Conservation (phyloP, 2,888 invertebrate genomes). For the Margaritifera margaritifera region DNA sequence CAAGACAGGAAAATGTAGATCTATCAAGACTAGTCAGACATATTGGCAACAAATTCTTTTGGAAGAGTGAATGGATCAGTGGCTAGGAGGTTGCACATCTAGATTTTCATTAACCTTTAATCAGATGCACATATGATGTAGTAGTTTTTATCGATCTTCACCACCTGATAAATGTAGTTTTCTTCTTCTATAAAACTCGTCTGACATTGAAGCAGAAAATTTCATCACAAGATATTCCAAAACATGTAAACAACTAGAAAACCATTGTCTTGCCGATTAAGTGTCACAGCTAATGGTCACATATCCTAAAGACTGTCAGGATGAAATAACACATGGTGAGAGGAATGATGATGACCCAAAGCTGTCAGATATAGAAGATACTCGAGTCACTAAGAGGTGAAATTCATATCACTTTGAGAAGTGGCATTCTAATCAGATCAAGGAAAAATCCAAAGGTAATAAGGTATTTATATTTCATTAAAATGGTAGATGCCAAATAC, state of each 20-base stretch:
- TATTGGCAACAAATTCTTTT: conserved; percentile 34
- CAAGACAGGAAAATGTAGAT: conserved; percentile 28
- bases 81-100: conserved; percentile 26
- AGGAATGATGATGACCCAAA: conserved; percentile 7
- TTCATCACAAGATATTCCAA: conserved; percentile 31
- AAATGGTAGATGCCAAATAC: conserved; percentile 12
- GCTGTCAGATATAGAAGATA: conserved; percentile 6
- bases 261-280: conserved; percentile 34
- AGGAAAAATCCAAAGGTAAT: conserved; percentile 6
- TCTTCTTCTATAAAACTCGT: conserved; percentile 25
- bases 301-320: conserved; percentile 14
- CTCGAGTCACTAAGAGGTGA: neutral
- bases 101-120: no score
- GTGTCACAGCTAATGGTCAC: conserved; percentile 24
- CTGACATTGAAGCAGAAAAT: conserved; percentile 32
- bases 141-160: conserved; percentile 38
- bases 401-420: neutral
- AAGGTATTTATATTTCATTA: conserved; percentile 13
- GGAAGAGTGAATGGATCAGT: conserved; percentile 30
- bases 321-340: neutral
- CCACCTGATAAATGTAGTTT: conserved; percentile 24
- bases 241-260: conserved; percentile 22
- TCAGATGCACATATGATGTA: no score
- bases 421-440: no score
- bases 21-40: conserved; percentile 33